Evolutionary conservation across 1,140 invertebrate species (phyloP).

Genomic region (Macrostomum lignano): DNA sequence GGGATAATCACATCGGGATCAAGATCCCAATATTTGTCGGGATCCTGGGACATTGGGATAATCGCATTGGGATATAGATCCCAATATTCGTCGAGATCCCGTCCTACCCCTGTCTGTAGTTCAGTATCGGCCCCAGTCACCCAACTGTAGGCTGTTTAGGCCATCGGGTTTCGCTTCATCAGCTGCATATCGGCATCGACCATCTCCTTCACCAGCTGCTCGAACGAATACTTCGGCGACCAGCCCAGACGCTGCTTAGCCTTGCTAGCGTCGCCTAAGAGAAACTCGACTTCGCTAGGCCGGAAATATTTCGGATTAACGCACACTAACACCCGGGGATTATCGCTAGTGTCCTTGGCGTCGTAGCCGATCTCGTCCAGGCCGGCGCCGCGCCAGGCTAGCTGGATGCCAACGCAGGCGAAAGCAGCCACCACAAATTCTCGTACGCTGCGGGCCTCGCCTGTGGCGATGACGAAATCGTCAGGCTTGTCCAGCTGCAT

Average conservation of each 20-base stretch:
- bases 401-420: constrained; percentile 33
- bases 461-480: constrained; percentile 89
- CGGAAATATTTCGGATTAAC: constrained; percentile 81
- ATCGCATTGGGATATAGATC: no score
- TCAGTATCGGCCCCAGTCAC: constrained; percentile 21
- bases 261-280: constrained; percentile 65
- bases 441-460: constrained; percentile 65
- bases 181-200: neutral
- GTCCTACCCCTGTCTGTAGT: no score
- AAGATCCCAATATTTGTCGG: no score
- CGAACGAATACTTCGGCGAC: no score
- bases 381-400: constrained; percentile 55
- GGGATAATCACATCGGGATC: no score
- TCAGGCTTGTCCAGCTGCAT: constrained; percentile 67
- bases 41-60: no score
- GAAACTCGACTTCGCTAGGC: constrained; percentile 76
- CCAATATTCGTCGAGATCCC: no score
- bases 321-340: constrained; percentile 48
- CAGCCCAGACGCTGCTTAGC: no score
- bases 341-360: no score
- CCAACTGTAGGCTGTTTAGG: constrained; percentile 4
- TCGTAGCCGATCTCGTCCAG: constrained; percentile 60
- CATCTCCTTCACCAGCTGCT: neutral
- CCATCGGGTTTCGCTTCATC: no score
- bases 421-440: constrained; percentile 86